A percentile compares a stretch with the other conserved stretches of the same genome.
phyloP scores from a whole-genome alignment of 2,888 invertebrate species.

The Drosophila monieri region DNA sequence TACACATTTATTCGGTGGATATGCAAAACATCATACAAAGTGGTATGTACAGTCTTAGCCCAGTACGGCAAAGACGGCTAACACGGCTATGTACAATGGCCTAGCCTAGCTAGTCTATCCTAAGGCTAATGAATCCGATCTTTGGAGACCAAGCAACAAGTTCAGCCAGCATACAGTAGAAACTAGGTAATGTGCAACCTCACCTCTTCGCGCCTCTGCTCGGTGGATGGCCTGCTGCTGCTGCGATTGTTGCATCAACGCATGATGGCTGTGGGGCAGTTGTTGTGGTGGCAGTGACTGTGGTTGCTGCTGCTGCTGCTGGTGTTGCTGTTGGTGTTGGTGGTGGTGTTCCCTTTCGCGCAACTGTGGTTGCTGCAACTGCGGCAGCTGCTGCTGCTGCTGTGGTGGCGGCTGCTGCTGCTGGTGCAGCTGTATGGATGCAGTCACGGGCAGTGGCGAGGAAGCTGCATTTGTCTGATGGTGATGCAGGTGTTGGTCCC shows the following conservation, averaged over 20 bases:
- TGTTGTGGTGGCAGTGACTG: constrained; percentile 55
- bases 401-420: constrained; percentile 14
- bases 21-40: neutral
- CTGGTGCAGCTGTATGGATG: constrained; percentile 26
- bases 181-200: constrained; percentile 38
- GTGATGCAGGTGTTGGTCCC: constrained; percentile 47
- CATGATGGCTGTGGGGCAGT: constrained; percentile 70
- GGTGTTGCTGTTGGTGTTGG: constrained; percentile 47
- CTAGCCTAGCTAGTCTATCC: neutral
- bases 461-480: constrained; percentile 32
- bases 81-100: constrained; percentile 6
- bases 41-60: neutral
- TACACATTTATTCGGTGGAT: neutral
- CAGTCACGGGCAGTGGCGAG: constrained; percentile 28
- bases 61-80: constrained; percentile 11
- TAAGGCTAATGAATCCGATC: neutral
- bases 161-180: constrained; percentile 34
- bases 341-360: constrained; percentile 19
- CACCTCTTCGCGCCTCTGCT: constrained; percentile 71
- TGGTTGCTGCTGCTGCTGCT: constrained; percentile 55
- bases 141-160: constrained; percentile 32
- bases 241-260: constrained; percentile 74
- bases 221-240: constrained; percentile 75
- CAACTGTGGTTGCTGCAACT: constrained; percentile 47
- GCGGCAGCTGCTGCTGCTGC: constrained; percentile 16